These are phyloP conservation scores for Dryococelus australis DNA, from an alignment of 2,888 invertebrate genomes.

Conservation along the genomic window DNA sequence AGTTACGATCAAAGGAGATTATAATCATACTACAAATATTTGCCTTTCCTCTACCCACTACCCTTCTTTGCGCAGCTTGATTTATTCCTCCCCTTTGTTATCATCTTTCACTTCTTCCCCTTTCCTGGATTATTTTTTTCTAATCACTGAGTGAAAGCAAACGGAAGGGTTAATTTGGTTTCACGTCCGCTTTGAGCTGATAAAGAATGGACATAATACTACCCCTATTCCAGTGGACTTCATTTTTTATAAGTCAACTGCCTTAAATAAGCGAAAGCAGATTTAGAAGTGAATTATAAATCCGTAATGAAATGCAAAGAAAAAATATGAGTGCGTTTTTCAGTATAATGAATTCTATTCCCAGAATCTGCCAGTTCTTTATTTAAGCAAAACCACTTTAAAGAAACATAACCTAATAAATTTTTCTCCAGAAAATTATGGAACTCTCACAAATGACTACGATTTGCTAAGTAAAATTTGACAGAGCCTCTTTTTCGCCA, in stretches of 20 bases:
- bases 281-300: too few species aligned
- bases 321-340: too few species aligned
- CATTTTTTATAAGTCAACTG: neutral
- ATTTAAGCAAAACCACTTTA: too few species aligned
- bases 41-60: neutral
- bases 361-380: too few species aligned
- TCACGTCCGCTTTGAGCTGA: neutral
- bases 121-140: neutral
- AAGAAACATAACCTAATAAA: too few species aligned
- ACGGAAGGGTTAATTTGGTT: neutral
- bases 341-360: too few species aligned
- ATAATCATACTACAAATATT: constrained; percentile 16
- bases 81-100: neutral
- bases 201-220: neutral
- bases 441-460: too few species aligned
- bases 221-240: neutral
- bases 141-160: constrained; percentile 7
- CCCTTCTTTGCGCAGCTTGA: neutral
- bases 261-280: neutral
- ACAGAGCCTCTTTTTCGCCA: too few species aligned
- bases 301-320: too few species aligned
- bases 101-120: neutral
- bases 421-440: too few species aligned
- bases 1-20: constrained; percentile 4
- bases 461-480: too few species aligned